Evolutionary conservation across 2,888 invertebrate genomes (phyloP), one percentile per base, ranked within the genome.

Genomic region (Agriopis marginaria): DNA sequence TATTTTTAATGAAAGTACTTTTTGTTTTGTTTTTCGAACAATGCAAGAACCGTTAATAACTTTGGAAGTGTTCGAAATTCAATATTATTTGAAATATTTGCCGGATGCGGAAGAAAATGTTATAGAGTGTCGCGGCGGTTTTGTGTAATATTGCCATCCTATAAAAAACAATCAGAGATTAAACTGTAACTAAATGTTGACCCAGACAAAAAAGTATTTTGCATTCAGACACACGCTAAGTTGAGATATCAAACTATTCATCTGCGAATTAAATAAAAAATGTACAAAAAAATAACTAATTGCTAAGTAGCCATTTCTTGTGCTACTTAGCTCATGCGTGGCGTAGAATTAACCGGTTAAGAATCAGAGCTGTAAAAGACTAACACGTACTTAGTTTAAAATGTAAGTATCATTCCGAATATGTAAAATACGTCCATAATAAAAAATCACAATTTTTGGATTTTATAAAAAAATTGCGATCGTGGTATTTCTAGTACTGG

Each of bases 1-100:
- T 74, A 68, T 67, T 62, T 69, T 56, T 70, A 77, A 75, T 74
- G 77, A 77, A 75, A 77, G 75, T 77, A 66, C 47, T 75, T 75
- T 73, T 75, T 69, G 64, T 75, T 72, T 67, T 66, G 63, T 75
- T 72, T 75, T 68, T 14, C 39, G 59, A 32, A 59, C 67, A 71
- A 67, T 70, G 60, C 54, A 61, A 63, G 60, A 55, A 72, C 71
- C 72, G 71, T 73, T 66, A 71, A 65, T 72, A 61, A 69, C 66
- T 66, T 61, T 49, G 44, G 49, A 72, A 72, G 76, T 70, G 66
- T 50, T 61, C 49, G 42, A 64, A 60, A 51, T 68, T 51, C 61
- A 62, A 63, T 53, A 64, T 59, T 59, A 53, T 58, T 60, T 11
- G 40, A 60, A 68, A 63, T 66, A 68, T 65, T 68, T 50, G 39